Evolutionary conservation across 2,113 vertebrate genomes (phyloP).

Genomic region (Campylorhamphus procurvoides): DNA sequence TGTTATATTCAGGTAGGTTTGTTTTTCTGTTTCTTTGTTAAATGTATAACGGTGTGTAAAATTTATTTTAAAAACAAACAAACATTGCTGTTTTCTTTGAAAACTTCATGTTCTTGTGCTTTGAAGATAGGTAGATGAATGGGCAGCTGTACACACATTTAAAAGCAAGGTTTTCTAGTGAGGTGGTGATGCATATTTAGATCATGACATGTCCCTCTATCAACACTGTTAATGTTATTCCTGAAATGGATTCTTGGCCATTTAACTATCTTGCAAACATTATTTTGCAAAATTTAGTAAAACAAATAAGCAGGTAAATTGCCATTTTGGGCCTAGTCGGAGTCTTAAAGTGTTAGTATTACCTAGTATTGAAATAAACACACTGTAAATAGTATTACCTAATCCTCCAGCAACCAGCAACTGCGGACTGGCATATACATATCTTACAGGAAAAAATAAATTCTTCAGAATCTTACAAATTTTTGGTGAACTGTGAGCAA

Average conservation of each 20-base stretch:
- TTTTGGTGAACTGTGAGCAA: background rate
- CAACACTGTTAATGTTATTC: background rate
- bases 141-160: background rate
- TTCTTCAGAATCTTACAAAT: background rate
- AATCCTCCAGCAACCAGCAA: background rate
- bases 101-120: background rate
- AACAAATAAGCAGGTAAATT: background rate
- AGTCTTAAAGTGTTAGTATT: background rate
- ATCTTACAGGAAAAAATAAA: background rate
- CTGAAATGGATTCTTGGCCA: background rate
- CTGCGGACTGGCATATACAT: background rate
- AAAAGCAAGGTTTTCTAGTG: background rate
- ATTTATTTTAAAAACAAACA: background rate
- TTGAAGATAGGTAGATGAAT: background rate
- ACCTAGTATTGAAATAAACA: background rate
- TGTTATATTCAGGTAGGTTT: slow-evolving; percentile 94
- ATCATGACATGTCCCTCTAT: background rate
- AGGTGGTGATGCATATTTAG: background rate
- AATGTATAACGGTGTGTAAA: background rate
- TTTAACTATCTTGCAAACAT: background rate
- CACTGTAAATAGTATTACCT: background rate
- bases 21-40: background rate
- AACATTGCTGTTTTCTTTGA: background rate
- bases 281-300: background rate
- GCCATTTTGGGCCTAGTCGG: background rate